These are phyloP conservation scores for Gymnopithys bicolor DNA, from an alignment of 2,797 vertebrate species.

Conservation along the genomic window DNA sequence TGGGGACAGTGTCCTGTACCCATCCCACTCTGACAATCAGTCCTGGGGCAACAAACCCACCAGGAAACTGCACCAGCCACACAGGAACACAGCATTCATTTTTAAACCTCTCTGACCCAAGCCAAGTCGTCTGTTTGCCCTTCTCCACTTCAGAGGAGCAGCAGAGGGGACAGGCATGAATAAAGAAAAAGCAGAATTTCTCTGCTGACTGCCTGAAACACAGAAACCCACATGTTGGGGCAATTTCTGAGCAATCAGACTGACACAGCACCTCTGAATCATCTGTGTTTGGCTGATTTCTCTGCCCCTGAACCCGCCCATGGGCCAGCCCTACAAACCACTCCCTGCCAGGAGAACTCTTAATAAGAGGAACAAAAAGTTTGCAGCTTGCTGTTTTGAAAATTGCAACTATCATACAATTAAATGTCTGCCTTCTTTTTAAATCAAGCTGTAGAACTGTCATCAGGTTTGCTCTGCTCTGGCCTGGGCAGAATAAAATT, in stretches of 20 bases:
- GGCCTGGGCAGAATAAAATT: neutral
- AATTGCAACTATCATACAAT: neutral
- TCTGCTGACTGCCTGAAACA: neutral
- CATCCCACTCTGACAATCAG: neutral
- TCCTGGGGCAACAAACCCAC: neutral
- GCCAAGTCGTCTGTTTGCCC: accelerated
- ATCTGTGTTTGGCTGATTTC: accelerated
- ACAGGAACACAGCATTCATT: accelerated
- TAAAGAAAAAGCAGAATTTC: neutral
- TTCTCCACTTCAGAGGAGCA: accelerated
- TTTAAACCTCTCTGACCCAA: too few species aligned
- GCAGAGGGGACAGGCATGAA: neutral
- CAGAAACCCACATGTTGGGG: accelerated
- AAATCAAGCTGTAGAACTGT: neutral
- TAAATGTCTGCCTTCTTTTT: neutral
- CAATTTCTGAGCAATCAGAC: neutral
- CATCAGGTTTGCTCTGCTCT: accelerated
- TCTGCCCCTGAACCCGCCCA: neutral
- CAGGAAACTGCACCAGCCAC: neutral
- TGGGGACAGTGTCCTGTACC: neutral
- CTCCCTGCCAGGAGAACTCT: neutral
- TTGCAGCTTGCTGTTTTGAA: neutral
- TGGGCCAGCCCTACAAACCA: neutral
- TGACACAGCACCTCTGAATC: neutral
- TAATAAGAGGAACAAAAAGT: neutral